Conservation (phyloP, 2,113 vertebrate genomes). For the Anolis carolinensis region DNA sequence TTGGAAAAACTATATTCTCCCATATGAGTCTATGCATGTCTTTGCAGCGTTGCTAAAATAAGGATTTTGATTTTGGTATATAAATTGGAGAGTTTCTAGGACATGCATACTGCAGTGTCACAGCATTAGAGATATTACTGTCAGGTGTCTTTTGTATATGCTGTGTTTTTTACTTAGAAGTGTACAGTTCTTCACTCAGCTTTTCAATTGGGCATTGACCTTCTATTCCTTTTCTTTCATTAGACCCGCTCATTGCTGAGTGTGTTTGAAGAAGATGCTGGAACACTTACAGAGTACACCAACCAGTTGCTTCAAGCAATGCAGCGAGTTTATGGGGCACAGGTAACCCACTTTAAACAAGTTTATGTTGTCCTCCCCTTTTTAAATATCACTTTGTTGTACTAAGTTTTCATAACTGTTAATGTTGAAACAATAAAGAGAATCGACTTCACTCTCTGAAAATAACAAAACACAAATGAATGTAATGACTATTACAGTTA, state of each 20-base stretch:
- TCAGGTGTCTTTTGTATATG: no score
- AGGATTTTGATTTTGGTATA: no score
- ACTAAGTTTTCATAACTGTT: not conserved
- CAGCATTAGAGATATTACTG: no score
- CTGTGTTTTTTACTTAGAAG: not conserved
- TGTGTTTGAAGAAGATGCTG: slow-evolving; percentile 98
- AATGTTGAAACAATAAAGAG: not conserved
- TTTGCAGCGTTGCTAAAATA: no score
- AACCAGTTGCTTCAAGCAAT: slow-evolving; percentile 95
- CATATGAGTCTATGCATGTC: no score
- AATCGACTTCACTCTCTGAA: not conserved
- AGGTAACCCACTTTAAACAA: slow-evolving; percentile 78
- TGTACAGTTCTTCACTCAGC: not conserved
- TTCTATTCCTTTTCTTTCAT: slow-evolving; percentile 22
- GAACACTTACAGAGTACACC: slow-evolving; percentile 95
- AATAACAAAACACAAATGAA: not conserved
- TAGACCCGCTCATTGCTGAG: slow-evolving; percentile 96
- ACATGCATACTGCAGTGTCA: no score
- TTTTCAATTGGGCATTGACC: slow-evolving; percentile 21
- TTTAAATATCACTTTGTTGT: not conserved
- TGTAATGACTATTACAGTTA: not conserved
- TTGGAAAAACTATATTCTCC: no score
- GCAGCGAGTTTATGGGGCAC: slow-evolving; percentile 96
- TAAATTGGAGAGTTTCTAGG: no score
- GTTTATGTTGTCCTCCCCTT: no score